These are phyloP conservation scores for Leptopilina drosophilae DNA, from an alignment of 2,888 invertebrate species.

Conservation along the genomic window DNA sequence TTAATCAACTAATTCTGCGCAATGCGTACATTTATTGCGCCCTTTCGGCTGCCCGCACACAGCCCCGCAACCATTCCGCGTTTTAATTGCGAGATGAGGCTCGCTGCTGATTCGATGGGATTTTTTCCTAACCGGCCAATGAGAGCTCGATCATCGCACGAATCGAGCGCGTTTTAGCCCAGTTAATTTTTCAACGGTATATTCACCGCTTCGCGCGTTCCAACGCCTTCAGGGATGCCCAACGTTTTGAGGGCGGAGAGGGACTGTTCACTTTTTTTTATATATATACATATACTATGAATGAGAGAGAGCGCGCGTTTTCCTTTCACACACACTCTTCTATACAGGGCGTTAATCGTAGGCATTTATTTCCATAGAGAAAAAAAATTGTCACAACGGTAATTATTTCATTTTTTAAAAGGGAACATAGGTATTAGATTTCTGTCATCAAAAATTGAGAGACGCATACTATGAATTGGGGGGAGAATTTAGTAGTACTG, in stretches of 20 bases:
- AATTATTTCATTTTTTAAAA: not conserved
- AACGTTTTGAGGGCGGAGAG: not conserved
- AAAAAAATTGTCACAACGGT: conserved; percentile 1
- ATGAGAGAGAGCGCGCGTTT: not conserved
- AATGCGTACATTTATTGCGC: conserved; percentile 42
- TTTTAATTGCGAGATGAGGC: conserved; percentile 71
- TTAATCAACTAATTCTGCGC: conserved; percentile 66
- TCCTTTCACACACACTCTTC: conserved; percentile 25
- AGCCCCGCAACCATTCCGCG: conserved; percentile 57
- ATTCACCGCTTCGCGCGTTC: conserved; percentile 35
- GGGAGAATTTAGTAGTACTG: too few relatives aligned
- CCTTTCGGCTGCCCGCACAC: conserved; percentile 54
- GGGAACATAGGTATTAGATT: too few relatives aligned
- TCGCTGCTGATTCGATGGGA: conserved; percentile 75
- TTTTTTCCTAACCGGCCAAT: conserved; percentile 73
- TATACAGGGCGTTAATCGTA: conserved; percentile 29
- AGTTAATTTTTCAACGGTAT: conserved; percentile 54
- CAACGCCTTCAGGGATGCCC: conserved; percentile 36
- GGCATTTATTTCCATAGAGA: conserved; percentile 13
- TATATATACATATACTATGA: not conserved
- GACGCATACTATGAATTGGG: too few relatives aligned
- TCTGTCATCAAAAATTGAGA: too few relatives aligned
- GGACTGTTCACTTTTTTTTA: conserved; percentile 30
- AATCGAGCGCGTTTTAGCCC: conserved; percentile 57
- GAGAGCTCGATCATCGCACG: conserved; percentile 67